Evolutionary conservation across 2,113 vertebrate genomes (phyloP).

Genomic region (Myrmophylax atrothorax): DNA sequence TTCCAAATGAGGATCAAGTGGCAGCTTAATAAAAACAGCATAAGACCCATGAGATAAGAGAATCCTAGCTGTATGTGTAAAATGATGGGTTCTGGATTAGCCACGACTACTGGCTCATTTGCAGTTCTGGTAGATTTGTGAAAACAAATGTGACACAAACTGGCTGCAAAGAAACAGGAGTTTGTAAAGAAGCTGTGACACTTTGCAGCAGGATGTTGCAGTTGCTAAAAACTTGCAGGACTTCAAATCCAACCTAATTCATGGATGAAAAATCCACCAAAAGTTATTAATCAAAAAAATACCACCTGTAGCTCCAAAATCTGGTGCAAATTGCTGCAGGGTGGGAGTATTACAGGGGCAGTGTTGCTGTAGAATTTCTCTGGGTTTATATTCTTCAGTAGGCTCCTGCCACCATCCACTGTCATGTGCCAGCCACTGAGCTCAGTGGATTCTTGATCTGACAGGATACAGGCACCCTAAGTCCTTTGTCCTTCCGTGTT

Average conservation of each 20-base stretch:
- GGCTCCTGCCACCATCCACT: neutral
- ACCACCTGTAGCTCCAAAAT: neutral
- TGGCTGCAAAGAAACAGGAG: neutral
- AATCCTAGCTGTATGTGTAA: neutral
- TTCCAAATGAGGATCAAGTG: neutral
- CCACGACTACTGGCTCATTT: neutral
- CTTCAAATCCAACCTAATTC: neutral
- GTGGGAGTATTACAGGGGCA: neutral
- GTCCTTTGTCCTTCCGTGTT: neutral
- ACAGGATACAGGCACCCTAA: neutral
- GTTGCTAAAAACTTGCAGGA: neutral
- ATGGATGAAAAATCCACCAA: neutral
- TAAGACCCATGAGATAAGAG: neutral
- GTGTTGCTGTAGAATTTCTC: neutral
- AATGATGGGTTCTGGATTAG: neutral
- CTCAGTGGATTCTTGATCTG: neutral
- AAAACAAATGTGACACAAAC: neutral
- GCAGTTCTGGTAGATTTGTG: neutral
- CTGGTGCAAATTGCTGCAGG: neutral
- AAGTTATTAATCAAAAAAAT: neutral
- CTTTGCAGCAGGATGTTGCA: neutral
- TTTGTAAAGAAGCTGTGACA: neutral
- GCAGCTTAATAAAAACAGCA: neutral
- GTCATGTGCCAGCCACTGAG: neutral
- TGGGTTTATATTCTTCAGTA: neutral